Conservation (phyloP, 2,113 vertebrate species). For the Ciconia stormi region DNA sequence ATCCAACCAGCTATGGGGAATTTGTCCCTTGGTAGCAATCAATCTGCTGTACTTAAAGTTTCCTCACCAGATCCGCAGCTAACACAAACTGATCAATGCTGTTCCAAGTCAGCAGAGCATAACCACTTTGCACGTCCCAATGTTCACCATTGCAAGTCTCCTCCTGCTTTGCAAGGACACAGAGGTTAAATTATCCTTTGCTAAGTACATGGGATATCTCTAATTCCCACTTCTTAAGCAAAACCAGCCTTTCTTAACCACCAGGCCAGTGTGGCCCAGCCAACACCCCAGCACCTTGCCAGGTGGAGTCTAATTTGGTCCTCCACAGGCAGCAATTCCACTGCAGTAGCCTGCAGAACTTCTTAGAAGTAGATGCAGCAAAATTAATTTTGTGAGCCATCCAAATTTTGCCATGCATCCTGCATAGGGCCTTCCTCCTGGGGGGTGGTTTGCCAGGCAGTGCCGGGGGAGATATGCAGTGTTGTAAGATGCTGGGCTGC, state of each 20-base stretch:
- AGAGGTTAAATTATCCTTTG: neutral
- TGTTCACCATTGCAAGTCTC: neutral
- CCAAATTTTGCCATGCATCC: neutral
- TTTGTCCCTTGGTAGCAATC: slow-evolving; percentile 48
- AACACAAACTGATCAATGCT: slow-evolving; percentile 54
- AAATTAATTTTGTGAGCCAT: neutral
- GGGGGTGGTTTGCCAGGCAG: neutral
- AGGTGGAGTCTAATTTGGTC: neutral
- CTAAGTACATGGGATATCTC: neutral
- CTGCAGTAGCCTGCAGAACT: neutral
- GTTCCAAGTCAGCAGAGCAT: neutral
- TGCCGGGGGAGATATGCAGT: fast-evolving
- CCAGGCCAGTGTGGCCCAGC: neutral
- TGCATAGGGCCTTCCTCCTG: neutral
- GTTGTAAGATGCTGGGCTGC: neutral
- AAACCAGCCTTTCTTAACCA: neutral
- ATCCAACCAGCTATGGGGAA: slow-evolving; percentile 29
- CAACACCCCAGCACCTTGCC: neutral
- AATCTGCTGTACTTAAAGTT: slow-evolving; percentile 52
- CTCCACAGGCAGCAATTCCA: neutral
- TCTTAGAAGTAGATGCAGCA: neutral
- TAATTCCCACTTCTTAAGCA: neutral
- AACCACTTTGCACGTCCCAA: neutral
- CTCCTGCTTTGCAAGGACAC: neutral
- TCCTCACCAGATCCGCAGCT: slow-evolving; percentile 11